Evolutionary conservation across 2,113 vertebrate species (phyloP), one percentile per base, ranked within the genome.

Genomic region (Aegypius monachus): DNA sequence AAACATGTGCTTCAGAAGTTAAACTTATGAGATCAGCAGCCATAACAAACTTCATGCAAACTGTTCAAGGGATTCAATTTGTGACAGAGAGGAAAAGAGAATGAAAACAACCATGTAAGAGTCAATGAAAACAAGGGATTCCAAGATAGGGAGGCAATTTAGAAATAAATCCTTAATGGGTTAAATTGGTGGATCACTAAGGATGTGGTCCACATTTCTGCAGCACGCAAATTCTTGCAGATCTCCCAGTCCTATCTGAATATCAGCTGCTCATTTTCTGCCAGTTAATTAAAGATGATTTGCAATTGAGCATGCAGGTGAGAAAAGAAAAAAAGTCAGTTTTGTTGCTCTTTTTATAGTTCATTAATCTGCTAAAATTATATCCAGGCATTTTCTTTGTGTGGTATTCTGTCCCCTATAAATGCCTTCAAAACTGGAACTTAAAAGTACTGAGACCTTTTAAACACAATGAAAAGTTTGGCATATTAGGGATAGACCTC

Each of bases 1-100:
- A 86, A 96, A 81, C 36, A 42, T 81, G 94, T 73, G 61, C 32
- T 95, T 90, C 73, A 82, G 58, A 91, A 77, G 52, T 61, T 91
- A 91, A 93, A 45, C 43, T 85, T 75, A 56, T 0, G 13, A 88
- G 47, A 55, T 75, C 71, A 91, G 73, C 52, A 89, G 53, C 16
- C n/a, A n/a, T 20, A 58, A 73, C 11, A 67, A 84, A 81, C 19
- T 23, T 61, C 22, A 43, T 19, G 31, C 14, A 82, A 90, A 91
- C 19, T 65, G 4, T 65, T 79, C 26, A 74, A 90, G 52, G 42
- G 12, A 67, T 18, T 71, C 43, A 62, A 53, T 45, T 68, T 70
- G 73, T n/a, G 11, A 62, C 29, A 61, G 43, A 55, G 4, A 3
- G 19, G 23, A 20, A 80, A 87, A 67, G 83, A 53, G 7, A 50